phyloP scores from a whole-genome alignment of 2,113 vertebrate species.

The Terrapene triunguis region DNA sequence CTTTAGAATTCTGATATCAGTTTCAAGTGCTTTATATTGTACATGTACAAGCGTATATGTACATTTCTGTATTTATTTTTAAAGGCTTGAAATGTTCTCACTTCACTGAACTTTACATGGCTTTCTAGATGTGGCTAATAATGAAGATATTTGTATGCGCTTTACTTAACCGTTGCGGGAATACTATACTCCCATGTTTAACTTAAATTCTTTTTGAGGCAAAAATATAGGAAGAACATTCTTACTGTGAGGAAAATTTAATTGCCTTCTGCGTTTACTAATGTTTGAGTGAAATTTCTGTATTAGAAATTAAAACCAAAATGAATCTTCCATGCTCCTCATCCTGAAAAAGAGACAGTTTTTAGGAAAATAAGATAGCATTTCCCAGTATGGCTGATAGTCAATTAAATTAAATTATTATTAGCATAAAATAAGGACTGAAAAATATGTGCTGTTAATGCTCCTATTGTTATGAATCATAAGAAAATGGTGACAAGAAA shows the following conservation, averaged over 20 bases:
- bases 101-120: not conserved
- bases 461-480: not conserved
- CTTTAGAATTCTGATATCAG: too few species aligned
- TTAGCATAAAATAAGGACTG: not conserved
- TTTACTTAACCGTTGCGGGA: not conserved
- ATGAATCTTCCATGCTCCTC: not conserved
- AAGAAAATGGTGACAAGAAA: constrained; percentile 1
- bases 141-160: not conserved
- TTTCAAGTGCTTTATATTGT: not conserved
- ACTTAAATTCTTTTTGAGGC: not conserved
- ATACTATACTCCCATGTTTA: not conserved
- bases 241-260: not conserved
- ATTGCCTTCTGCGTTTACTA: not conserved
- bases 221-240: not conserved
- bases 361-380: not conserved
- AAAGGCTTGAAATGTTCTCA: not conserved
- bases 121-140: not conserved
- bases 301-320: not conserved
- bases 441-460: not conserved
- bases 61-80: not conserved
- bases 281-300: not conserved
- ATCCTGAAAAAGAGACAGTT: not conserved
- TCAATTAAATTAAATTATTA: not conserved
- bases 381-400: not conserved
- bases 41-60: too few species aligned